Percentiles rank a stretch among this genome's conserved stretches.
These are phyloP conservation scores for Ascaphus truei DNA, from an alignment of 2,113 vertebrate genomes.

Conservation along the genomic window DNA sequence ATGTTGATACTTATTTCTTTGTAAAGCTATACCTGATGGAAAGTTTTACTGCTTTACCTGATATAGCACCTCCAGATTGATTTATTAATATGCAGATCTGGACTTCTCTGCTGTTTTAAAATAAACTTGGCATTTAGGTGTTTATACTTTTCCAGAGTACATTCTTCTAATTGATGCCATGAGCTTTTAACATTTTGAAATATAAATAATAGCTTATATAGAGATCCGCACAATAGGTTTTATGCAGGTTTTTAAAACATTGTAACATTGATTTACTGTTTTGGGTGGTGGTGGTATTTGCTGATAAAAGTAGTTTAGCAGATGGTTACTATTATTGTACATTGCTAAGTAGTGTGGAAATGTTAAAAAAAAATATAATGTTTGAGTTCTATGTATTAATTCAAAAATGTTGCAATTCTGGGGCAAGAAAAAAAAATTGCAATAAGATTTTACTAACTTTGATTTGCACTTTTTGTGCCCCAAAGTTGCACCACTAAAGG, in stretches of 20 bases:
- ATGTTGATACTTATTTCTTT: too few species aligned
- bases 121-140: constrained; percentile 34
- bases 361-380: too few species aligned
- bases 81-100: neutral
- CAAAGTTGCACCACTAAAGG: too few species aligned
- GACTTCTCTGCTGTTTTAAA: constrained; percentile 13
- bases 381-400: too few species aligned
- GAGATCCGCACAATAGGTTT: constrained; percentile 19
- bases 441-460: too few species aligned
- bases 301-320: neutral
- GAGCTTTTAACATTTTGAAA: constrained; percentile 27
- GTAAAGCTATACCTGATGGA: neutral
- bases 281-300: neutral
- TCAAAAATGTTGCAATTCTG: too few species aligned
- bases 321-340: too few species aligned
- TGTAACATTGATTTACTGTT: constrained; percentile 15
- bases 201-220: constrained; percentile 35
- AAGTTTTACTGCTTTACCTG: neutral
- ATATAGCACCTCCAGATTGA: neutral
- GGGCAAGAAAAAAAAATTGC: too few species aligned
- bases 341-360: too few species aligned
- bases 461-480: too few species aligned
- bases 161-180: constrained; percentile 26
- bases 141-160: constrained; percentile 26
- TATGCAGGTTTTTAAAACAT: constrained; percentile 15